Evolutionary conservation across 1,140 invertebrate species (phyloP).

Genomic region (Mycetomoellerius zeteki): DNA sequence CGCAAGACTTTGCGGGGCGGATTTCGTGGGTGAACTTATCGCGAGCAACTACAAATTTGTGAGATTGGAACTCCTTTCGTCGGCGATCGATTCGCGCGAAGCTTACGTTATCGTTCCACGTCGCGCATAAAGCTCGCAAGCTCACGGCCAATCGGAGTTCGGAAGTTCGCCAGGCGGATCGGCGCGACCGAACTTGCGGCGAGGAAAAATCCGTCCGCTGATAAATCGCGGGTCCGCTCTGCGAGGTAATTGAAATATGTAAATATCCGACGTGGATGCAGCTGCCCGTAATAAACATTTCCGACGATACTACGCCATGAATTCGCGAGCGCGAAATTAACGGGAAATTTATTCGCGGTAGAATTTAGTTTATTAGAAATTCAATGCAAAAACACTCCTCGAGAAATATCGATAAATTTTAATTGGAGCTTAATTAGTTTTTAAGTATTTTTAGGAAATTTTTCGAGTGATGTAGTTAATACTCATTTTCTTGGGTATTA

Average conservation of each 20-base stretch:
- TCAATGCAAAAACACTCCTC: background rate
- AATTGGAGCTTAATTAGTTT: background rate
- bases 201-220: conserved; percentile 39
- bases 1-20: background rate
- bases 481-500: background rate
- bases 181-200: conserved; percentile 21
- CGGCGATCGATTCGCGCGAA: conserved; percentile 38
- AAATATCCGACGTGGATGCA: conserved; percentile 49
- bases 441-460: background rate
- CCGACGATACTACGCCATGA: conserved; percentile 34
- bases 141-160: conserved; percentile 29
- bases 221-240: conserved; percentile 43
- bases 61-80: conserved; percentile 3
- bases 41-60: conserved; percentile 35
- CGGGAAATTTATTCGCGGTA: conserved; percentile 20
- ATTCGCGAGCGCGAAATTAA: conserved; percentile 37
- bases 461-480: no score
- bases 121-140: conserved; percentile 31
- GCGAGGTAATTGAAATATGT: conserved; percentile 55
- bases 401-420: conserved; percentile 27
- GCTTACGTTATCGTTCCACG: conserved; percentile 33
- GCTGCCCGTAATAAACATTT: conserved; percentile 44
- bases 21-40: conserved; percentile 21
- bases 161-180: conserved; percentile 18
- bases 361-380: conserved; percentile 1